A percentile compares a stretch with the other conserved stretches of the same genome.
phyloP scores from a whole-genome alignment of 1,140 invertebrate genomes.

The Augochlora pura region DNA sequence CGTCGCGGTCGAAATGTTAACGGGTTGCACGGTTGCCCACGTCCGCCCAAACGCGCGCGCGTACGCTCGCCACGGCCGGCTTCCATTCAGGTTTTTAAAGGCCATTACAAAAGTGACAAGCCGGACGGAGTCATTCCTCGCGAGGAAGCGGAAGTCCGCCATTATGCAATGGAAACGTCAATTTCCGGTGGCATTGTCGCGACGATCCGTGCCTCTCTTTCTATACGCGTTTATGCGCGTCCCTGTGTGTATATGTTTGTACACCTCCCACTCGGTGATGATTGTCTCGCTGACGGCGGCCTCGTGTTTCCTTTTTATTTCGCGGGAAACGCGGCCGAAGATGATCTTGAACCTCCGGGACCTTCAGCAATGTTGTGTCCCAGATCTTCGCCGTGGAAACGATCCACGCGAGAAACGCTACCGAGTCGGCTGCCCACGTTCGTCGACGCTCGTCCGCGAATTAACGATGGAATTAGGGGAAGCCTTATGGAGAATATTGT shows the following conservation, averaged over 20 bases:
- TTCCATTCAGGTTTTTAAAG: slow-evolving; percentile 68
- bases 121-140: slow-evolving; percentile 68
- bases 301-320: slow-evolving; percentile 21
- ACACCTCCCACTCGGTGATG: slow-evolving; percentile 1
- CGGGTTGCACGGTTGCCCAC: slow-evolving; percentile 10
- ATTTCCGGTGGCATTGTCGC: slow-evolving; percentile 70
- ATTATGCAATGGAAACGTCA: slow-evolving; percentile 73
- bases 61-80: slow-evolving; percentile 29
- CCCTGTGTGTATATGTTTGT: no score
- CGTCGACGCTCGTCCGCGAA: no score
- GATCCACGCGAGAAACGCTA: no score
- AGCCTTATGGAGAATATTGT: no score
- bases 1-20: not conserved
- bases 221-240: no score
- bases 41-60: slow-evolving; percentile 45
- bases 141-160: slow-evolving; percentile 67
- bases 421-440: no score
- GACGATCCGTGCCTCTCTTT: slow-evolving; percentile 63
- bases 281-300: slow-evolving; percentile 4
- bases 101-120: slow-evolving; percentile 68
- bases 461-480: no score
- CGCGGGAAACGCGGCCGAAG: slow-evolving; percentile 48
- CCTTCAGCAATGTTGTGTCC: no score
- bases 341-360: not conserved
- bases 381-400: no score